Evolutionary conservation across 1,140 invertebrate genomes (phyloP).

Genomic region (Bombyx mori): DNA sequence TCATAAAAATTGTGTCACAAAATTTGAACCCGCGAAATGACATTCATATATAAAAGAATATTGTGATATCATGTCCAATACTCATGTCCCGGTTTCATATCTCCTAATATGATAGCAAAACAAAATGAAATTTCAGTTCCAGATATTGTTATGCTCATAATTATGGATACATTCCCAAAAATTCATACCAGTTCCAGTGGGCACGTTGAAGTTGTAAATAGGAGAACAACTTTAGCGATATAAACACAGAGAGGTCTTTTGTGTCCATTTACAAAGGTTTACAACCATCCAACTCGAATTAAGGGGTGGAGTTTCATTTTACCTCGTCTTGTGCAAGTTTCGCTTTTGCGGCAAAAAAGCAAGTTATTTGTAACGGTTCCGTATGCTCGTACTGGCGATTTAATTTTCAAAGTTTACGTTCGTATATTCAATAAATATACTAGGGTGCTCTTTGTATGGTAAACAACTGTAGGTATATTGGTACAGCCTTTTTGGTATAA

Average conservation of each 20-base stretch:
- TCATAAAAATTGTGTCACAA: no score
- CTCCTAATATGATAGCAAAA: no score
- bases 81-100: no score
- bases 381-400: neutral
- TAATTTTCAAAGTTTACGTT: neutral
- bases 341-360: neutral
- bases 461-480: neutral
- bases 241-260: conserved; percentile 10
- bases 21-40: no score
- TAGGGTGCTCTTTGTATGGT: neutral
- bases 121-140: no score
- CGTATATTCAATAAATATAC: neutral
- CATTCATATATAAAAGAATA: no score
- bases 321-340: conserved; percentile 9
- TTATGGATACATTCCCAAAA: no score
- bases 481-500: neutral
- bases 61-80: no score
- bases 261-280: conserved; percentile 17
- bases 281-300: conserved; percentile 12
- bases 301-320: conserved; percentile 14
- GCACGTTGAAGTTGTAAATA: conserved; percentile 7
- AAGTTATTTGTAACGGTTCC: neutral
- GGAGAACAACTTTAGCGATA: conserved; percentile 9
- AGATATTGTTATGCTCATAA: no score
- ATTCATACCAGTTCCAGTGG: no score